Evolutionary conservation across 2,797 vertebrate genomes (phyloP).

Genomic region (Danio tinwini): DNA sequence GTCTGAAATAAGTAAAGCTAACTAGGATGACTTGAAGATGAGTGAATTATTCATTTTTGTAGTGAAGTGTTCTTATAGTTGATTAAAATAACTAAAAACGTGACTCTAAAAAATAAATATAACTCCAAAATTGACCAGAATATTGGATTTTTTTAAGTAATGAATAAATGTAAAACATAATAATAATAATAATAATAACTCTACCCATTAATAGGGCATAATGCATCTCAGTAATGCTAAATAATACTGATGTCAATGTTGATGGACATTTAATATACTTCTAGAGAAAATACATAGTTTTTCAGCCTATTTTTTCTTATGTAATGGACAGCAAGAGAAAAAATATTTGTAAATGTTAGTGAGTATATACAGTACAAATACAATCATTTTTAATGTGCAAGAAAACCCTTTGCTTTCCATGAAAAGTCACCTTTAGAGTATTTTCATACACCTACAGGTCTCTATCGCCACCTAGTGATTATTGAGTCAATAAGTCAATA

Average conservation of each 20-base stretch:
- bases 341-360: not conserved
- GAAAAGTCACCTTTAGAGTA: not conserved
- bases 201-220: no score
- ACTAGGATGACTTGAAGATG: no score
- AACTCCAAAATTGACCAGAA: no score
- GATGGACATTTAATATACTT: not conserved
- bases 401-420: not conserved
- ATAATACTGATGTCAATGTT: not conserved
- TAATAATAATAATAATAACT: no score
- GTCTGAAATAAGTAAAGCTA: no score
- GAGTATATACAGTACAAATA: not conserved
- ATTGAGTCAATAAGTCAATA: not conserved
- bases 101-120: no score
- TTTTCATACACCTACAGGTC: not conserved
- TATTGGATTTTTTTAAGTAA: no score
- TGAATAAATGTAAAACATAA: no score
- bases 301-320: not conserved
- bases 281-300: no score
- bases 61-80: no score
- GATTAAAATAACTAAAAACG: no score
- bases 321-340: not conserved
- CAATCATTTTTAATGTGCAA: not conserved
- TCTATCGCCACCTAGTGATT: conserved; percentile 44
- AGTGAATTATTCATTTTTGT: no score
- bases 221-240: not conserved